Conservation (phyloP, 2,888 invertebrate species). For the Crioceris asparagi region DNA sequence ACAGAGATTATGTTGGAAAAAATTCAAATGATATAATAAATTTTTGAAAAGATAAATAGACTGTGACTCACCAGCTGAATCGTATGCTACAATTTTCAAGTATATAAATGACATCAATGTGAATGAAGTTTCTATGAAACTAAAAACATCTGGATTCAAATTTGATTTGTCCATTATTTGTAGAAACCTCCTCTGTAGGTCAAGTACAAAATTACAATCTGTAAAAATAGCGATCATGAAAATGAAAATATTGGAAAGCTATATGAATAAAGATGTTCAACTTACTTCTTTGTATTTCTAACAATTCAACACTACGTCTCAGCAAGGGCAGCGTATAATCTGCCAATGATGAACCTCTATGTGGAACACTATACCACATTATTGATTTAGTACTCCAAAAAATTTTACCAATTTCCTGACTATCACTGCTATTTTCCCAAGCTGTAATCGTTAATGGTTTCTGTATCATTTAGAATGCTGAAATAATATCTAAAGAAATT, state of each 20-base stretch:
- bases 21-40: no score
- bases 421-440: conserved; percentile 39
- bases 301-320: conserved; percentile 64
- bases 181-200: conserved; percentile 54
- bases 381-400: conserved; percentile 52
- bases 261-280: conserved; percentile 3
- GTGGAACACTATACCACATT: conserved; percentile 82
- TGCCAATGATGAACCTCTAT: conserved; percentile 70
- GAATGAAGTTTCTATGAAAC: conserved; percentile 68
- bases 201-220: conserved; percentile 61
- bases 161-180: conserved; percentile 43
- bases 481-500: no score
- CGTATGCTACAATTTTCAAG: conserved; percentile 62
- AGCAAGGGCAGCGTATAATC: conserved; percentile 63
- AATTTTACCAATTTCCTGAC: conserved; percentile 37
- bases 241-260: not conserved
- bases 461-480: no score
- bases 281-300: conserved; percentile 69
- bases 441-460: conserved; percentile 28
- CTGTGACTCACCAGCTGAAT: conserved; percentile 66
- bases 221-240: conserved; percentile 21
- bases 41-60: no score
- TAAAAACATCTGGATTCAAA: conserved; percentile 51
- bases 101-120: conserved; percentile 66
- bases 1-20: no score